A percentile compares a stretch with the other conserved stretches of the same genome.
phyloP scores from a whole-genome alignment of 2,113 vertebrate genomes.

The Coptodon bakossiorum region DNA sequence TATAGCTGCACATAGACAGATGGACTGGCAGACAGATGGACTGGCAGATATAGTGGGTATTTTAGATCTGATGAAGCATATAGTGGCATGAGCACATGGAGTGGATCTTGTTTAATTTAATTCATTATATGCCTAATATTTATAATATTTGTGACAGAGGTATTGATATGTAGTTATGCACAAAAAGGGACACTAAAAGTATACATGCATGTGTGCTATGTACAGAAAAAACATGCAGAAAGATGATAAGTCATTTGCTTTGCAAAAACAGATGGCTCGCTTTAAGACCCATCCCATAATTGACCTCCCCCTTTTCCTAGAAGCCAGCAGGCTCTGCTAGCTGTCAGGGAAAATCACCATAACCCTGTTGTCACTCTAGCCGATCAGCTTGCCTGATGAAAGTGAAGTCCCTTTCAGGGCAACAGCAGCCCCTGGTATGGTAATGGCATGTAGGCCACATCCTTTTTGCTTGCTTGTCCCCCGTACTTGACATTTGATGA shows the following conservation, averaged over 20 bases:
- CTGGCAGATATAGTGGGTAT: neutral
- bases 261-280: constrained; percentile 25
- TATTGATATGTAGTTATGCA: neutral
- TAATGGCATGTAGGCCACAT: constrained; percentile 57
- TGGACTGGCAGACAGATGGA: constrained; percentile 45
- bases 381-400: constrained; percentile 49
- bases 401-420: constrained; percentile 52
- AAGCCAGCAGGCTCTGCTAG: constrained; percentile 54
- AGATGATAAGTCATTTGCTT: neutral
- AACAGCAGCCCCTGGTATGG: constrained; percentile 53
- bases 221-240: neutral
- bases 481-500: constrained; percentile 63
- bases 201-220: neutral
- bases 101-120: neutral
- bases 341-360: constrained; percentile 69
- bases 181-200: neutral
- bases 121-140: neutral
- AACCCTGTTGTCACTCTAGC: constrained; percentile 63
- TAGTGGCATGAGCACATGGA: neutral
- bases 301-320: constrained; percentile 47
- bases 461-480: constrained; percentile 38
- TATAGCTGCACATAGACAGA: constrained; percentile 28
- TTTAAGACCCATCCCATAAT: constrained; percentile 32
- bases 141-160: neutral
- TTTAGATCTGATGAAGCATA: constrained; percentile 17